Conservation (phyloP, 2,888 invertebrate genomes). For the Notocelia uddmanniana region DNA sequence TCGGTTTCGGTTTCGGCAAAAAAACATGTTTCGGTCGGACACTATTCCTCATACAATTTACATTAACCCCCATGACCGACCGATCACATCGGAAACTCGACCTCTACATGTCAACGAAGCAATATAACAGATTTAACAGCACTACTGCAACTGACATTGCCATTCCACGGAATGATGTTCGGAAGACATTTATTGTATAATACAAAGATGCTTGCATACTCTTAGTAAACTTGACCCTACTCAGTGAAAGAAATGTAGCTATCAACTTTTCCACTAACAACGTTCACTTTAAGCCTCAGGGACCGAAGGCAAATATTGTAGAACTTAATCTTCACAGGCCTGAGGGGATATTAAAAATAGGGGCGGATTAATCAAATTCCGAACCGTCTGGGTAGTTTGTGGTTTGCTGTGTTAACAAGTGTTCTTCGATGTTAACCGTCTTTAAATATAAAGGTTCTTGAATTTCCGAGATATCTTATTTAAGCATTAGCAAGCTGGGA, state of each 20-base stretch:
- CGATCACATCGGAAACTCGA: background rate
- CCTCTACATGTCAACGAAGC: background rate
- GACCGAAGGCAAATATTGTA: constrained; percentile 19
- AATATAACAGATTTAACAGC: background rate
- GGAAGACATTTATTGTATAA: background rate
- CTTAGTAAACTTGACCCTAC: background rate
- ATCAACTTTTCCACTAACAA: constrained; percentile 5
- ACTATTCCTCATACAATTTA: background rate
- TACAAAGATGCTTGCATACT: background rate
- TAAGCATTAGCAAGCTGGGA: background rate
- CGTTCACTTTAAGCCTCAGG: constrained; percentile 13
- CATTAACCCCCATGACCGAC: background rate
- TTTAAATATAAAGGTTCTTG: background rate
- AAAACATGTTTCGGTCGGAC: no score
- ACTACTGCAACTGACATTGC: background rate
- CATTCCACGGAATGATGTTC: background rate
- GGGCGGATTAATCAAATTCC: constrained; percentile 33
- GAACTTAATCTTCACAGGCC: constrained; percentile 26
- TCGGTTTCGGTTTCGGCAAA: no score
- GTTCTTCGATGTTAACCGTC: background rate
- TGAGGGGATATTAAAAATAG: constrained; percentile 32
- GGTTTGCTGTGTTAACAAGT: constrained; percentile 9
- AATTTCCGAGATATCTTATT: background rate
- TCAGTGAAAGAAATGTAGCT: background rate
- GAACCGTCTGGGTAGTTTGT: constrained; percentile 26